These are phyloP conservation scores for Mixornis gularis DNA, from an alignment of 2,113 vertebrate species.

Conservation along the genomic window DNA sequence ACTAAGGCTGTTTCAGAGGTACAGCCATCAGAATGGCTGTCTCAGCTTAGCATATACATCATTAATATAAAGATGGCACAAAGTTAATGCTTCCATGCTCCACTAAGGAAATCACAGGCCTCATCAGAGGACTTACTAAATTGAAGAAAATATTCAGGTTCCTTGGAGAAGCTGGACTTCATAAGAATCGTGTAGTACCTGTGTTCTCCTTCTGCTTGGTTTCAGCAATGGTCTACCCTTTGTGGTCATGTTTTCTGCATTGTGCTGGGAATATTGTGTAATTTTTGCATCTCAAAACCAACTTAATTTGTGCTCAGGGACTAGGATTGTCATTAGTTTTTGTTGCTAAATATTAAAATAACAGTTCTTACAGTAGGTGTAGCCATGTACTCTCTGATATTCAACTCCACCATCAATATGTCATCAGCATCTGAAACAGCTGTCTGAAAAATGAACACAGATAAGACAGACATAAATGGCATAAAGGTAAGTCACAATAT, in stretches of 20 bases:
- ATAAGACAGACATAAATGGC: background rate
- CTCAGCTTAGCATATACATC: background rate
- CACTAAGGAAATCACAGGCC: background rate
- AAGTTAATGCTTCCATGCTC: background rate
- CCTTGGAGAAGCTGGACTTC: background rate
- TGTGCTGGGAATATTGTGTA: background rate
- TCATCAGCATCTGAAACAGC: constrained; percentile 64
- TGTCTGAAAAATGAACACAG: constrained; percentile 59
- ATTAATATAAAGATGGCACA: background rate
- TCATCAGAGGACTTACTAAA: background rate
- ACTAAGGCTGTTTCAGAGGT: background rate
- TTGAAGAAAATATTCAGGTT: background rate
- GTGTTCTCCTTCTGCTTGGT: background rate
- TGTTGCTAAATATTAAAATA: background rate
- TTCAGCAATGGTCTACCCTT: background rate
- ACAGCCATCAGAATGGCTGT: background rate
- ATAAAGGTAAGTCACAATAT: background rate
- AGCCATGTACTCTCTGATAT: constrained; percentile 34
- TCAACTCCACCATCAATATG: constrained; percentile 74
- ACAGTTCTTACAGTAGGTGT: constrained; percentile 63
- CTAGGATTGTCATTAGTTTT: background rate
- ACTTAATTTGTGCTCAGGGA: background rate
- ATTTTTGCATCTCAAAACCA: background rate
- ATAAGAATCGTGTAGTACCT: background rate
- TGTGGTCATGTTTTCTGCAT: background rate